Evolutionary conservation across 92 coral and sea anemone genomes (phyloP).

Genomic region (Palythoa caribaeorum): DNA sequence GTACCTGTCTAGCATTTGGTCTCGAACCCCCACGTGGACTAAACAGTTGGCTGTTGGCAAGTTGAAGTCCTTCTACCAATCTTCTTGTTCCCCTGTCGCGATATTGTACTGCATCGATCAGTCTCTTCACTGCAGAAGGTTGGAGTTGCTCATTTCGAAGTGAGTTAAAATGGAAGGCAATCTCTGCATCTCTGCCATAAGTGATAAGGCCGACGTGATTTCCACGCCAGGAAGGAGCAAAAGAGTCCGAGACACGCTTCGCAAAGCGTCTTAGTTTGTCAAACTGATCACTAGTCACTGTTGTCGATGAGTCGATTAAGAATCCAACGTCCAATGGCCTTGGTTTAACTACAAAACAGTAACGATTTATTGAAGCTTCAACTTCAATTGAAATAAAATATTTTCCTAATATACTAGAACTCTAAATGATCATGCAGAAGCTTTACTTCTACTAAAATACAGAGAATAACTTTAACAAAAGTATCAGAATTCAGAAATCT

Average conservation of each 20-base stretch:
- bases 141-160: constrained; percentile 68
- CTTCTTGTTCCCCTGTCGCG: constrained; percentile 65
- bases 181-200: constrained; percentile 64
- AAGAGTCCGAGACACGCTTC: constrained; percentile 67
- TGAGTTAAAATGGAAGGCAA: constrained; percentile 72
- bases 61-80: constrained; percentile 66
- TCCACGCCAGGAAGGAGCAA: constrained; percentile 76
- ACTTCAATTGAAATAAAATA: not conserved
- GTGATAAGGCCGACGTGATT: constrained; percentile 76
- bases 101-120: constrained; percentile 55
- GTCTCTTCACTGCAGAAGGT: constrained; percentile 57
- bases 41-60: constrained; percentile 69
- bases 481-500: too few species aligned
- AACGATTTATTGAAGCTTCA: not conserved
- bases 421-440: too few species aligned
- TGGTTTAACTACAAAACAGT: constrained; percentile 57
- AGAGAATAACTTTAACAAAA: too few species aligned
- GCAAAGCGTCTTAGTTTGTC: constrained; percentile 37
- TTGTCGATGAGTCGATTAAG: constrained; percentile 78
- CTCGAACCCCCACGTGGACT: constrained; percentile 76
- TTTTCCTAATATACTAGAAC: not conserved
- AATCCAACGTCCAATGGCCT: constrained; percentile 83
- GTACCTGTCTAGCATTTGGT: constrained; percentile 74
- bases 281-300: constrained; percentile 75
- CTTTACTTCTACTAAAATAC: too few species aligned